These are phyloP conservation scores for Pangasius djambal DNA, from an alignment of 2,797 vertebrate species.

Conservation along the genomic window DNA sequence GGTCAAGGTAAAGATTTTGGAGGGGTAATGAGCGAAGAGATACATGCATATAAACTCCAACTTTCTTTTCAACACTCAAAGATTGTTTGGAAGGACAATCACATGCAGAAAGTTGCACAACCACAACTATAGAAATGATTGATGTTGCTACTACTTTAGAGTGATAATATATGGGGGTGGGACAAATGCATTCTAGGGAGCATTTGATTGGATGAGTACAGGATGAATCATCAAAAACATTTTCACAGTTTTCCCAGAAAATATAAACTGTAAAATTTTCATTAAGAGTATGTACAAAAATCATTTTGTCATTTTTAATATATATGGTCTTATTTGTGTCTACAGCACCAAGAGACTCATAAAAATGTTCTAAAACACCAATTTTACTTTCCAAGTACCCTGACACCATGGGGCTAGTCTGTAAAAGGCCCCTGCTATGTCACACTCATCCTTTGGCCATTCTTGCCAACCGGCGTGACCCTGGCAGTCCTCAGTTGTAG, in stretches of 20 bases:
- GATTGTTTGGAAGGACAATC: background rate
- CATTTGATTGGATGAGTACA: background rate
- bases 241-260: background rate
- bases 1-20: background rate
- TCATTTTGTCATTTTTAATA: background rate
- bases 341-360: background rate
- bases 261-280: background rate
- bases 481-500: background rate
- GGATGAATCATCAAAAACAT: background rate
- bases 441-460: background rate
- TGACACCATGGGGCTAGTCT: background rate
- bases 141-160: background rate
- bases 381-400: background rate
- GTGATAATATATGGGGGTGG: background rate
- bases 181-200: too few species aligned
- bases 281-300: background rate
- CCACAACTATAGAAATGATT: background rate
- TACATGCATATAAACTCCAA: background rate
- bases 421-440: background rate
- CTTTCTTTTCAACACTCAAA: background rate
- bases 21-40: background rate
- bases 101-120: background rate
- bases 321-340: background rate
- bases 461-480: background rate
- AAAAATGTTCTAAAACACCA: background rate